A percentile compares a stretch with the other conserved stretches of the same genome.
phyloP scores from a whole-genome alignment of 2,797 vertebrate species.

The Onychomys leucogaster region DNA sequence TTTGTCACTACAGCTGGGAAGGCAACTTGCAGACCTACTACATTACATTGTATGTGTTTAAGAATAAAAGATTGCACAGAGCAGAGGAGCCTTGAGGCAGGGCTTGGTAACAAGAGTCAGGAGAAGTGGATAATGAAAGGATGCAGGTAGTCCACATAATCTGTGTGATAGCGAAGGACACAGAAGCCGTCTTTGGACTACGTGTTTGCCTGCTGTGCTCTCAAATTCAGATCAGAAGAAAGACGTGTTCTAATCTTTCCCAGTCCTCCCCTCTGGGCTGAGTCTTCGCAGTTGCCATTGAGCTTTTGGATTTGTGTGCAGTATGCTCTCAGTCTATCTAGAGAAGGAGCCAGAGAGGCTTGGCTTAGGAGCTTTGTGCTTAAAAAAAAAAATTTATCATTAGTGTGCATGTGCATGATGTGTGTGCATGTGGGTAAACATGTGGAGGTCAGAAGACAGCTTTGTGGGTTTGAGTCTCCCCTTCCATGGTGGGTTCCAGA shows the following conservation, averaged over 20 bases:
- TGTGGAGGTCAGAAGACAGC: not conserved
- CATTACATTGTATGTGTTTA: not conserved
- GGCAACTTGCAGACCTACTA: no score
- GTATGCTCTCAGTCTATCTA: not conserved
- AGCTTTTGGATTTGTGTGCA: not conserved
- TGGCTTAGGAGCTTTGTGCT: not conserved
- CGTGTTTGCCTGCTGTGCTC: slow-evolving; percentile 23
- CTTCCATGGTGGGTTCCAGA: not conserved
- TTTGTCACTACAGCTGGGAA: not conserved
- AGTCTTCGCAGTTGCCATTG: not conserved
- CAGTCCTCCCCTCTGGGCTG: not conserved
- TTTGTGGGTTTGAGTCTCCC: not conserved
- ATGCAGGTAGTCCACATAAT: not conserved
- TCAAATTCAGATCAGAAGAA: slow-evolving; percentile 4
- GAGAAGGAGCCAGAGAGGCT: not conserved
- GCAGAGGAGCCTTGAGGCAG: not conserved
- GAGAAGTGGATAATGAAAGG: not conserved
- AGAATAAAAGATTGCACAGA: not conserved
- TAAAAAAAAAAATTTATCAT: not conserved
- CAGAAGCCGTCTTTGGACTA: slow-evolving; percentile 9
- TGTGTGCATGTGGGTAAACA: not conserved
- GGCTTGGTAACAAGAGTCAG: not conserved
- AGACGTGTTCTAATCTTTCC: not conserved
- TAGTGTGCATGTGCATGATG: not conserved
- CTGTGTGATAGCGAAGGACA: not conserved